Conservation (phyloP, 2,113 vertebrate genomes). For the Oxyruncus cristatus region DNA sequence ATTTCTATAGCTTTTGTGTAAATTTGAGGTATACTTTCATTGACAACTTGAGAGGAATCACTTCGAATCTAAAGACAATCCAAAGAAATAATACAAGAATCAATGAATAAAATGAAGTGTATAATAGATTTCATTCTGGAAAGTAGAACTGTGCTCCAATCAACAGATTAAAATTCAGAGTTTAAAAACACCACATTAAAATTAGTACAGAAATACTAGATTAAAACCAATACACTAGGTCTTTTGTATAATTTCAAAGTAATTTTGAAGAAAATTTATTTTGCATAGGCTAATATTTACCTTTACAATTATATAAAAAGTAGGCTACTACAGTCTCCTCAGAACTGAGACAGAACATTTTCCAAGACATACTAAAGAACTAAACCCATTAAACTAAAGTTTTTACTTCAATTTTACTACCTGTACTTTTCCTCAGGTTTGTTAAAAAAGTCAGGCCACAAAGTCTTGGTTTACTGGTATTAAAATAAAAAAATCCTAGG, state of each 20-base stretch:
- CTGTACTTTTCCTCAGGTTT: neutral
- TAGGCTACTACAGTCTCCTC: neutral
- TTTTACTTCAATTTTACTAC: neutral
- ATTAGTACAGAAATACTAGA: neutral
- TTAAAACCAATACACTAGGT: neutral
- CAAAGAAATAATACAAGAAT: neutral
- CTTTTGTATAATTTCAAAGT: neutral
- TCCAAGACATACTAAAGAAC: neutral
- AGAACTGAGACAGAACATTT: neutral
- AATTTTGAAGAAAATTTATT: neutral
- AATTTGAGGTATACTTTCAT: conserved; percentile 91
- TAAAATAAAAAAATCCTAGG: neutral
- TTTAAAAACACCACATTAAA: neutral
- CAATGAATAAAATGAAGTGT: neutral
- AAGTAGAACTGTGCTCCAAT: neutral
- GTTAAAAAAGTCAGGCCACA: neutral
- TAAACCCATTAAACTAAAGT: neutral
- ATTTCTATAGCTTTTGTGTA: conserved; percentile 88
- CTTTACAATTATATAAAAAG: neutral
- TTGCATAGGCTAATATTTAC: neutral
- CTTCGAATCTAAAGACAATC: conserved; percentile 79
- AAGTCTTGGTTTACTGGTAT: neutral
- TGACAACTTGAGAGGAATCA: conserved; percentile 90
- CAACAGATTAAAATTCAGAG: neutral
- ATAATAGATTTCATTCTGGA: neutral